Evolutionary conservation across 2,113 vertebrate species (phyloP), one percentile per base, ranked within the genome.

Genomic region (Gambusia holbrooki): DNA sequence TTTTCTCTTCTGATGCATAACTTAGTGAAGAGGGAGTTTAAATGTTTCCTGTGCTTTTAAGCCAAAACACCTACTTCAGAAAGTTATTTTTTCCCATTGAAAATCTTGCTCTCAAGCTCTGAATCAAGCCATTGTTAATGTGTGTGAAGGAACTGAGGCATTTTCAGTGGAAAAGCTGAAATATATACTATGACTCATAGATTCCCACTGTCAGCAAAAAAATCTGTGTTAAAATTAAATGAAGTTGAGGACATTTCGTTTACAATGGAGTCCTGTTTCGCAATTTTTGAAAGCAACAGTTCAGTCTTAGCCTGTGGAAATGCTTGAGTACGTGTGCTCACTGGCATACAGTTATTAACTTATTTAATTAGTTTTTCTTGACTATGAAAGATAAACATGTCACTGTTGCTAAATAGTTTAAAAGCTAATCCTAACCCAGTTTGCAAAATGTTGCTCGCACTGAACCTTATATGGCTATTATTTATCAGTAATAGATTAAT

Each of bases 401-500:
- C 45, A 69, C 29, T 29, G 5, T 14, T 29, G 3, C 45, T 48
- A 19, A 19, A 48, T 19, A 48, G 9, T 30, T 69, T 33, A 54
- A 69, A 58, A 13, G 19, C 6, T 32, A 30, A 8, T 17, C 7
- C 22, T 37, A 42, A 42, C 40, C 22, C 42, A 17, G 51, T n/a
- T 11, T 9, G 19, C 25, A 28, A 40, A 66, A 17, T 12, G 22
- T 15, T 58, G 67, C 25, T 28, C 5, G 35, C 42, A 0, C 0
- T 40, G 2, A 69, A 73, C 68, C 35, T 45, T 62, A 74, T 73
- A 74, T 25, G 32, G 25, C 25, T 54, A 45, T 2, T 28, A 66
- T 80, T 13, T 62, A 74, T 69, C 75, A 86, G 83, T 81, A 73
- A 77, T 82, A 80, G 69, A 37, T 66, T 19, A 76, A 86, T 79